Conservation (phyloP, 2,888 invertebrate species). For the Synergus umbraculus region DNA sequence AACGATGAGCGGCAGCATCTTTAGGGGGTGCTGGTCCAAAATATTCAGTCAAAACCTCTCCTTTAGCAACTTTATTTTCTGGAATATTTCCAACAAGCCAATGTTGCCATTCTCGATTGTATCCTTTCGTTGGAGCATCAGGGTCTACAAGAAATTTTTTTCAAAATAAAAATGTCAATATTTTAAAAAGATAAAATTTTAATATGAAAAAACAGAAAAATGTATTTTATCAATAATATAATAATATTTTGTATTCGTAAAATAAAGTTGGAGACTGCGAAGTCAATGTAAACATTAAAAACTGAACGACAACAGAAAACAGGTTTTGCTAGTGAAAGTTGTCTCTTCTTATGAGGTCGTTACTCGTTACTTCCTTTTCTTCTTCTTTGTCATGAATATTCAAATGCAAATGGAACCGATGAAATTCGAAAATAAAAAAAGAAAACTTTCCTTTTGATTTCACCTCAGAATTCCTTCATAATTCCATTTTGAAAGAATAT, state of each 20-base stretch:
- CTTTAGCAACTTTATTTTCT: conserved; percentile 73
- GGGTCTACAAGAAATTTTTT: conserved; percentile 65
- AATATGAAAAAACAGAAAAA: no score
- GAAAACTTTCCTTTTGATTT: background rate
- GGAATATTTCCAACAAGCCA: conserved; percentile 77
- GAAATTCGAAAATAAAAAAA: background rate
- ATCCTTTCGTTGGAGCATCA: conserved; percentile 70
- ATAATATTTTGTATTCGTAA: background rate
- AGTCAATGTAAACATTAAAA: background rate
- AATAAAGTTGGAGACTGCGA: background rate
- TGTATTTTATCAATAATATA: background rate
- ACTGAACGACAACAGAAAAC: conserved; percentile 42
- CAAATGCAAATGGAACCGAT: background rate
- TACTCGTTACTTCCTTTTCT: background rate
- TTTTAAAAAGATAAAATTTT: background rate
- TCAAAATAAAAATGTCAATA: background rate
- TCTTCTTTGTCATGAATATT: background rate
- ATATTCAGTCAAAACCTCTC: conserved; percentile 74
- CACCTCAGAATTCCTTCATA: background rate
- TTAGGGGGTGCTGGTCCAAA: conserved; percentile 74
- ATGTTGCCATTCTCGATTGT: conserved; percentile 74
- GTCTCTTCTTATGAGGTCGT: conserved; percentile 11
- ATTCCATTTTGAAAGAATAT: background rate
- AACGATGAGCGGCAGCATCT: conserved; percentile 70
- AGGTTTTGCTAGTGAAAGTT: conserved; percentile 53